phyloP scores from a whole-genome alignment of 2,888 invertebrate species.

The Agrilus mali region DNA sequence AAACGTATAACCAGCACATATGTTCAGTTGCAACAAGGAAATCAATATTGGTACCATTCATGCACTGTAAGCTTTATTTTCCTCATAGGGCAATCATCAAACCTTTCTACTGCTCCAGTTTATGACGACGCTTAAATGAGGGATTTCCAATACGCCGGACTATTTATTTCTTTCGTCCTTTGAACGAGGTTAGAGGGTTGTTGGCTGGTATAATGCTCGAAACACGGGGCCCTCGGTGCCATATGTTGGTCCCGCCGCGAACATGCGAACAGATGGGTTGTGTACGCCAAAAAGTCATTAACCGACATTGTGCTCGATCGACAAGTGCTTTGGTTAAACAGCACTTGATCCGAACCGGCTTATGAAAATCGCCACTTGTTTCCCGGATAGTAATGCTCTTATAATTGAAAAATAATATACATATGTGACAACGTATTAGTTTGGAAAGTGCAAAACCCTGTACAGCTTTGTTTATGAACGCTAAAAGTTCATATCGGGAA shows the following conservation, averaged over 20 bases:
- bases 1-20: slow-evolving; percentile 38
- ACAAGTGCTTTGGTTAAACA: slow-evolving; percentile 29
- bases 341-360: not conserved
- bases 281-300: slow-evolving; percentile 37
- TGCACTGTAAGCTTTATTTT: not conserved
- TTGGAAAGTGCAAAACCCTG: too few relatives aligned
- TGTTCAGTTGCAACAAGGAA: slow-evolving; percentile 31
- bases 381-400: too few relatives aligned
- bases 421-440: too few relatives aligned
- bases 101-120: slow-evolving; percentile 23
- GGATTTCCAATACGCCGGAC: slow-evolving; percentile 32
- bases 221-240: slow-evolving; percentile 24
- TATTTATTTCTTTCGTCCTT: slow-evolving; percentile 34
- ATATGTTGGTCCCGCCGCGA: slow-evolving; percentile 34
- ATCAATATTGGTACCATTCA: slow-evolving; percentile 20
- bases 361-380: slow-evolving; percentile 1
- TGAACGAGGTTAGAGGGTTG: slow-evolving; percentile 18
- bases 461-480: too few relatives aligned
- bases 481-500: too few relatives aligned
- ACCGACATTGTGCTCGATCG: slow-evolving; percentile 31
- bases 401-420: too few relatives aligned
- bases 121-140: slow-evolving; percentile 21
- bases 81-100: slow-evolving; percentile 14
- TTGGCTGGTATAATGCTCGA: slow-evolving; percentile 20
- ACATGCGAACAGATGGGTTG: slow-evolving; percentile 36